These are phyloP conservation scores for Thalpophila matura DNA, from an alignment of 2,888 invertebrate genomes.

Conservation along the genomic window DNA sequence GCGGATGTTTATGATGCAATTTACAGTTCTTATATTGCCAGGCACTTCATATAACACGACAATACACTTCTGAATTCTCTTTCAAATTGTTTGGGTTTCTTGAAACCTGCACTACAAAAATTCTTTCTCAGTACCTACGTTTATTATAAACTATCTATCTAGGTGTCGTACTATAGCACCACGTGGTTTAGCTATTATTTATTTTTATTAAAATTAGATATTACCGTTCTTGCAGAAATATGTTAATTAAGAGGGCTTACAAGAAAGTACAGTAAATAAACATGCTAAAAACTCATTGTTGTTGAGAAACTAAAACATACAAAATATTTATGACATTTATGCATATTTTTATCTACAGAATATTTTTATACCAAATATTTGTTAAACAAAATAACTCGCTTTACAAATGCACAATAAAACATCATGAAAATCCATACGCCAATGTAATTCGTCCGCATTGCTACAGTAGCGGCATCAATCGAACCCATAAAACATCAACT, in stretches of 20 bases:
- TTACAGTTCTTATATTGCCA: conserved; percentile 86
- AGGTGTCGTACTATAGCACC: conserved; percentile 8
- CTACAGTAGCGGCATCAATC: conserved; percentile 88
- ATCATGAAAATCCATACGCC: conserved; percentile 11
- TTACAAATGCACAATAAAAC: conserved; percentile 24
- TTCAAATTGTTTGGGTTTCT: conserved; percentile 70
- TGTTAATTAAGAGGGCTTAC: too few species aligned
- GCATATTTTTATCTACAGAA: too few species aligned
- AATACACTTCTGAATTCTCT: conserved; percentile 80
- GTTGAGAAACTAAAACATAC: too few species aligned
- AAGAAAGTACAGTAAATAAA: too few species aligned
- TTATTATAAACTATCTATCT: conserved; percentile 33
- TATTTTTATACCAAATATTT: too few species aligned
- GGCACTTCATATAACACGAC: conserved; percentile 85
- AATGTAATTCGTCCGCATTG: conserved; percentile 66
- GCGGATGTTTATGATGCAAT: conserved; percentile 87
- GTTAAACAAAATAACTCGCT: too few species aligned
- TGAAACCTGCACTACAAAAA: conserved; percentile 63
- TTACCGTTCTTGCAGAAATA: background rate
- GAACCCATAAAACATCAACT: conserved; percentile 84
- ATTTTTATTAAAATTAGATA: background rate
- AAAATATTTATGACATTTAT: too few species aligned
- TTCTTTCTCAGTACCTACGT: conserved; percentile 33
- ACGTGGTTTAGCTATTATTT: conserved; percentile 11
- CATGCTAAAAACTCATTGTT: too few species aligned